phyloP scores from a whole-genome alignment of 2,113 vertebrate genomes.

The Rhea pennata region DNA sequence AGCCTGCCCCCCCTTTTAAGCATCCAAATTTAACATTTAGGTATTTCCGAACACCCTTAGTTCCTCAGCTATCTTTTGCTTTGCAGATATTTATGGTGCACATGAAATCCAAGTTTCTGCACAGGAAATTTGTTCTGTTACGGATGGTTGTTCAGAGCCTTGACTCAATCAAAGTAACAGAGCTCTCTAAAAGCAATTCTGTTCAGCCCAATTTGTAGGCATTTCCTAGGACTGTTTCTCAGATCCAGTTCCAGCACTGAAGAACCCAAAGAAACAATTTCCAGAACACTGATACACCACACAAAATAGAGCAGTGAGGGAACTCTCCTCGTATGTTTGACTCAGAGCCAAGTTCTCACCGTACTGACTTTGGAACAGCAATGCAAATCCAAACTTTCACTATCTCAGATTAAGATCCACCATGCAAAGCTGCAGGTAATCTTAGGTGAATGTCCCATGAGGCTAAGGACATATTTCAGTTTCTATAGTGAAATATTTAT shows the following conservation, averaged over 20 bases:
- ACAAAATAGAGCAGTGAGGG: not conserved
- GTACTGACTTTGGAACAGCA: not conserved
- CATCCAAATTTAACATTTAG: not conserved
- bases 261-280: not conserved
- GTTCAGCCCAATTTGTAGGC: accelerated
- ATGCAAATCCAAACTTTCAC: not conserved
- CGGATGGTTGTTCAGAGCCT: not conserved
- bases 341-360: not conserved
- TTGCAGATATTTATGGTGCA: not conserved
- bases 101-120: not conserved
- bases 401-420: not conserved
- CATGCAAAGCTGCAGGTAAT: not conserved
- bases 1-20: not conserved
- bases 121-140: not conserved
- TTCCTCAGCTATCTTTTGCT: not conserved
- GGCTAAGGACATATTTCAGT: too few species aligned
- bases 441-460: not conserved
- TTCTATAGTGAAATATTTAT: too few species aligned
- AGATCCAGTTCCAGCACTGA: not conserved
- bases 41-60: not conserved
- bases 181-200: not conserved
- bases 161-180: not conserved
- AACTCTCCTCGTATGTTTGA: not conserved
- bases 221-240: not conserved
- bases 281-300: not conserved